Conservation (phyloP, 2,113 vertebrate species). For the Neoarius graeffei region DNA sequence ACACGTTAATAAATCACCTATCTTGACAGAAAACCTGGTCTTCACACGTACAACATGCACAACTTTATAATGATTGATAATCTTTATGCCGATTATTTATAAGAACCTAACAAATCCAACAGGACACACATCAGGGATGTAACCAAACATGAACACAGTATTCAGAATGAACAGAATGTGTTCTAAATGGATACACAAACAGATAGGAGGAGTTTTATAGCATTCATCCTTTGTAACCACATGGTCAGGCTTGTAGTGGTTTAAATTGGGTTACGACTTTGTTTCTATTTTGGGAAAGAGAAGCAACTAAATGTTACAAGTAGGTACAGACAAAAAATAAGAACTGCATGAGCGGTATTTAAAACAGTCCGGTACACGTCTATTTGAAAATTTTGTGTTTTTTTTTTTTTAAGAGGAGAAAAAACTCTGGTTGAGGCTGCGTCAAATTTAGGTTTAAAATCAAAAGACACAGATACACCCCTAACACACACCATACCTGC, state of each 20-base stretch:
- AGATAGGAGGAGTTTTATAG: background rate
- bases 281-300: background rate
- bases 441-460: background rate
- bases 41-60: too few relatives aligned
- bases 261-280: background rate
- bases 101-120: background rate
- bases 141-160: background rate
- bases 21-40: too few relatives aligned
- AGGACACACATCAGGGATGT: too few relatives aligned
- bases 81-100: background rate
- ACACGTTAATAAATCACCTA: background rate
- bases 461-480: conserved; percentile 62
- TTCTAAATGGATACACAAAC: background rate
- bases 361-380: too few relatives aligned
- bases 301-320: too few relatives aligned
- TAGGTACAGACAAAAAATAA: too few relatives aligned
- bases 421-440: too few relatives aligned
- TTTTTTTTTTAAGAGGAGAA: too few relatives aligned
- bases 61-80: too few relatives aligned
- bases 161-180: background rate
- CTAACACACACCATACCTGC: conserved; percentile 74
- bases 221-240: background rate
- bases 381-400: too few relatives aligned
- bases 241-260: background rate
- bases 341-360: too few relatives aligned